phyloP scores from a whole-genome alignment of 2,113 vertebrate species.

The human region GRCh38 chr16:89009501-89010000 shows the following conservation, averaged over 20 bases:
- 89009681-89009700: not conserved
- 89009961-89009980: not conserved
- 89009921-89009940: not conserved
- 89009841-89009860: not conserved
- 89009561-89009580: not conserved
- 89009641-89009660: not conserved
- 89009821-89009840: not conserved
- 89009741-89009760: not conserved
- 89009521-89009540: not conserved
- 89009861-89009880: not conserved
- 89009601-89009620: too few relatives aligned
- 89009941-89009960: fast-evolving
- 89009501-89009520: not conserved
- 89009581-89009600: not conserved
- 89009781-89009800: not conserved
- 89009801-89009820: fast-evolving
- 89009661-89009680: not conserved
- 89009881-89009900: not conserved
- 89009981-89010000: not conserved
- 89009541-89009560: too few relatives aligned
- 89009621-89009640: constrained; percentile 53
- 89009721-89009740: not conserved
- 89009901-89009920: not conserved
- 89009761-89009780: not conserved
- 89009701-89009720: not conserved